These are phyloP conservation scores for Hyla sarda DNA, from an alignment of 2,113 vertebrate genomes.

Conservation along the genomic window DNA sequence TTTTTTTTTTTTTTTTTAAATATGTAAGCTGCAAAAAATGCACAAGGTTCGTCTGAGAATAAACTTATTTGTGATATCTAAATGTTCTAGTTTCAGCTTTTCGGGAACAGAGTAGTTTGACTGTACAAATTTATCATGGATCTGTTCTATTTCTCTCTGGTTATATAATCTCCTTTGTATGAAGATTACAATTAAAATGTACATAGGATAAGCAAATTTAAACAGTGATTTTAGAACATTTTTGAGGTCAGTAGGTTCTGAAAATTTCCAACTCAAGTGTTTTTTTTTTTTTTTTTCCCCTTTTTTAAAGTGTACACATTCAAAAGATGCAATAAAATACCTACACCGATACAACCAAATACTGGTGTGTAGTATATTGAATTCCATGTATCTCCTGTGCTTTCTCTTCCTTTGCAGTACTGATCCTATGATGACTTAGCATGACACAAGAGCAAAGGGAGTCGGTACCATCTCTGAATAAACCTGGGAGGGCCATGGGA, in stretches of 20 bases:
- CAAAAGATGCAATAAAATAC: constrained; percentile 47
- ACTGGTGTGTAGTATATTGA: background rate
- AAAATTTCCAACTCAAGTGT: background rate
- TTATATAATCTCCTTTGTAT: constrained; percentile 29
- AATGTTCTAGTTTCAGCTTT: constrained; percentile 30
- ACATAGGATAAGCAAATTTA: constrained; percentile 27
- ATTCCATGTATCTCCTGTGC: background rate
- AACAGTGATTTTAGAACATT: constrained; percentile 20
- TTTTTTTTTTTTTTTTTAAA: background rate
- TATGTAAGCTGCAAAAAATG: constrained; percentile 17
- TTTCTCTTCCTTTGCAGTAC: too few relatives aligned
- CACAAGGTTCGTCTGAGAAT: background rate
- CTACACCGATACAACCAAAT: background rate
- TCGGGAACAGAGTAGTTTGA: background rate
- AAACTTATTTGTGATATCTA: background rate
- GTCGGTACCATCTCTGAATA: too few relatives aligned
- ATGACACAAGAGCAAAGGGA: too few relatives aligned
- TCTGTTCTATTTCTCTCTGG: background rate
- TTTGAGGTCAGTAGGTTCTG: constrained; percentile 6
- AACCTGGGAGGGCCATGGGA: too few relatives aligned
- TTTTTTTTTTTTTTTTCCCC: background rate
- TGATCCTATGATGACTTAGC: too few relatives aligned
- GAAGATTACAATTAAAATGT: constrained; percentile 33
- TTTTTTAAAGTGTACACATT: constrained; percentile 10
- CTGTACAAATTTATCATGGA: constrained; percentile 4